Percentiles rank a stretch among this genome's conserved stretches.
phyloP scores from a whole-genome alignment of 64 coral and sea anemone genomes.

The Montipora efflorescens region DNA sequence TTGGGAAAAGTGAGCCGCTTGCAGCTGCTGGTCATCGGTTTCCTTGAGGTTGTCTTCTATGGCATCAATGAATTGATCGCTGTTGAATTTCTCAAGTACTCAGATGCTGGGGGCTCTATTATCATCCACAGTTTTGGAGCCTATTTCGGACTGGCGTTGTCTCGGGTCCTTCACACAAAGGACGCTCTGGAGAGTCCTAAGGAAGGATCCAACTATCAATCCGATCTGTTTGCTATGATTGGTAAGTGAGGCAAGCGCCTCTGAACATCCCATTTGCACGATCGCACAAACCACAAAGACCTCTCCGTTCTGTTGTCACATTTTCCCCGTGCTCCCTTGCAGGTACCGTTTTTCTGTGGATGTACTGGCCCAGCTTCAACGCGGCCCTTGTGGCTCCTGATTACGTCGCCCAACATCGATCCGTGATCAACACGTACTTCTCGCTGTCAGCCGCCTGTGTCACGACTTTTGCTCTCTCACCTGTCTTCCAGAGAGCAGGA shows the following conservation, averaged over 20 bases:
- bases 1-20: constrained; percentile 95
- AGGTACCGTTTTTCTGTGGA: constrained; percentile 96
- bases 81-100: constrained; percentile 79
- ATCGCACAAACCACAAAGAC: background rate
- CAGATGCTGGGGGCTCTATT: constrained; percentile 91
- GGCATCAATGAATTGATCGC: constrained; percentile 83
- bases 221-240: constrained; percentile 93
- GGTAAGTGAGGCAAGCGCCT: constrained; percentile 30
- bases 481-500: constrained; percentile 60
- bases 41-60: constrained; percentile 81
- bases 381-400: constrained; percentile 76
- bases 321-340: background rate
- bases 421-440: constrained; percentile 94
- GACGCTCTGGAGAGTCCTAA: constrained; percentile 44
- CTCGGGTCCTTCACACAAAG: constrained; percentile 55
- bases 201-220: constrained; percentile 88
- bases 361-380: constrained; percentile 99
- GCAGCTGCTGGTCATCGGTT: constrained; percentile 81
- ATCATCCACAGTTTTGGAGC: constrained; percentile 90
- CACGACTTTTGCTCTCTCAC: constrained; percentile 81
- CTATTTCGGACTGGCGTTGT: constrained; percentile 88
- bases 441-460: constrained; percentile 90
- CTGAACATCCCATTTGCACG: too few species aligned
- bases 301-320: background rate
- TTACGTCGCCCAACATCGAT: constrained; percentile 83